These are phyloP conservation scores for Cistogaster globosa DNA, from an alignment of 2,888 invertebrate species.

Conservation along the genomic window DNA sequence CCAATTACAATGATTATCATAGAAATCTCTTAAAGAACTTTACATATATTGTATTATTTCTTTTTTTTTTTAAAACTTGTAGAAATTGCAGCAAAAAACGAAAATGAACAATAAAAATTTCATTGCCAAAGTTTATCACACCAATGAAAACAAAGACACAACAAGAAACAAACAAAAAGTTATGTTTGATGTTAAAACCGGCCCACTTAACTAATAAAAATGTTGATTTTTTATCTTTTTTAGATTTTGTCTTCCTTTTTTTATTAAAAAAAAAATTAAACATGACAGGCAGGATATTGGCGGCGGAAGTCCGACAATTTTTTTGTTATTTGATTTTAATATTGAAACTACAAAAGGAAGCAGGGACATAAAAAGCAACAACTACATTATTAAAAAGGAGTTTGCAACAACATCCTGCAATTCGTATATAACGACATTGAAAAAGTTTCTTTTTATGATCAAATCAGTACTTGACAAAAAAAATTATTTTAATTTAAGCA, in stretches of 20 bases:
- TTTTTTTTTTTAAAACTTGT: conserved; percentile 12
- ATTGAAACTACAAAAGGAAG: conserved; percentile 76
- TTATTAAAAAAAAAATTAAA: conserved; percentile 20
- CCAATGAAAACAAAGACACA: background rate
- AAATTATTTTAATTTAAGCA: too few species aligned
- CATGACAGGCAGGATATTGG: conserved; percentile 77
- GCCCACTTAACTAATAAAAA: conserved; percentile 74
- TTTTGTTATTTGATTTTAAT: conserved; percentile 80
- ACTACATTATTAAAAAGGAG: background rate
- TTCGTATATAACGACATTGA: conserved; percentile 33
- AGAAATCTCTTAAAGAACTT: conserved; percentile 44
- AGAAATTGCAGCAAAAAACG: conserved; percentile 6
- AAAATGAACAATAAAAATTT: conserved; percentile 45
- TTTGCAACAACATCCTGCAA: conserved; percentile 14
- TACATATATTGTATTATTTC: too few species aligned
- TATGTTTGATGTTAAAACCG: conserved; percentile 55
- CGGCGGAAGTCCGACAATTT: conserved; percentile 79
- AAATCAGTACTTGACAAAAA: too few species aligned
- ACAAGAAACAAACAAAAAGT: conserved; percentile 5
- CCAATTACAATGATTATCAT: conserved; percentile 57
- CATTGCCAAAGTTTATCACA: conserved; percentile 66
- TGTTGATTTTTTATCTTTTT: conserved; percentile 24
- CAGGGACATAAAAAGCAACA: conserved; percentile 45
- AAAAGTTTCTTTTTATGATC: too few species aligned
- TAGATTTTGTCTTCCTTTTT: conserved; percentile 28